Evolutionary conservation across 1,140 invertebrate genomes (phyloP).

Genomic region (Venturia canescens): DNA sequence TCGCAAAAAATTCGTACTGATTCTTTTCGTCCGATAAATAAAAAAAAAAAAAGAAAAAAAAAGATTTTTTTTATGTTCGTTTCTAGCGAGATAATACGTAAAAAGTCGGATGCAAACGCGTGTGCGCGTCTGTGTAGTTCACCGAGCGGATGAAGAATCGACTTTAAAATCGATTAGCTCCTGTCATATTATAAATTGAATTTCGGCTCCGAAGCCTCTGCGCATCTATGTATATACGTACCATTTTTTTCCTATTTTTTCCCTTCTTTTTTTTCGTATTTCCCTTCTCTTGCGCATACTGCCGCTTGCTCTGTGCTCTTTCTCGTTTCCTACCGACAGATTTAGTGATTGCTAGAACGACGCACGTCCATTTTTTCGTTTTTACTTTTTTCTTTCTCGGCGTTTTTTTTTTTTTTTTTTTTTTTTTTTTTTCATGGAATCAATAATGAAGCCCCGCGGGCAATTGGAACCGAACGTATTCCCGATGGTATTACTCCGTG

Average conservation of each 20-base stretch:
- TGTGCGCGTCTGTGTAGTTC: slow-evolving; percentile 47
- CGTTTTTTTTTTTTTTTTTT: background rate
- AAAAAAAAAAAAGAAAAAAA: slow-evolving; percentile 26
- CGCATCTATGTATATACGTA: slow-evolving; percentile 33
- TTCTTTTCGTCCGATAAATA: slow-evolving; percentile 40
- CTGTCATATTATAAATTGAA: slow-evolving; percentile 74
- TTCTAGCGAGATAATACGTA: slow-evolving; percentile 45
- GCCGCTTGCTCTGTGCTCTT: slow-evolving; percentile 51
- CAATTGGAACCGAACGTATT: slow-evolving; percentile 35
- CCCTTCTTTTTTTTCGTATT: slow-evolving; percentile 30
- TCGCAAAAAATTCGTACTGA: slow-evolving; percentile 37
- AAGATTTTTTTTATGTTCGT: slow-evolving; percentile 25
- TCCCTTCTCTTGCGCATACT: slow-evolving; percentile 56
- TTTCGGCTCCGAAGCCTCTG: slow-evolving; percentile 64
- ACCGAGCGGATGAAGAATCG: slow-evolving; percentile 69
- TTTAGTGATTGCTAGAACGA: slow-evolving; percentile 55
- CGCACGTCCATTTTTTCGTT: slow-evolving; percentile 57
- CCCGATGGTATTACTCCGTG: slow-evolving; percentile 3
- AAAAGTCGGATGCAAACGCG: slow-evolving; percentile 41
- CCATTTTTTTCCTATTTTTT: slow-evolving; percentile 60
- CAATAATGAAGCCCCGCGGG: slow-evolving; percentile 63
- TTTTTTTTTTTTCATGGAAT: slow-evolving; percentile 53
- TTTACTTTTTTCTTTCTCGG: slow-evolving; percentile 55
- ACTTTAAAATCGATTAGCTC: slow-evolving; percentile 73
- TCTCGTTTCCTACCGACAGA: slow-evolving; percentile 47